Conservation (phyloP, 2,888 invertebrate species). For the Lasioglossum oenotherae region DNA sequence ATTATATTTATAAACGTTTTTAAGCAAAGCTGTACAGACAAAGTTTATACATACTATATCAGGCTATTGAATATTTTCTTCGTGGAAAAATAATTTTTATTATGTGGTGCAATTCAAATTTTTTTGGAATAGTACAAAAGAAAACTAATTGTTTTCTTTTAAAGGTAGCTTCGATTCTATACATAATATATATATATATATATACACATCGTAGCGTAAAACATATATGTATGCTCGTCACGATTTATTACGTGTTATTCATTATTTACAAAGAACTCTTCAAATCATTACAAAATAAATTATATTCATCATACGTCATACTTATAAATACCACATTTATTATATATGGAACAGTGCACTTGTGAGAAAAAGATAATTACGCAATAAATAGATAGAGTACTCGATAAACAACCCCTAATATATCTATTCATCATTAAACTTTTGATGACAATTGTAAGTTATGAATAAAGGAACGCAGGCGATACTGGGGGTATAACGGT, state of each 20-base stretch:
- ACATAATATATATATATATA: background rate
- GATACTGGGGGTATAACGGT: constrained; percentile 40
- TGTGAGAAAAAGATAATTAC: background rate
- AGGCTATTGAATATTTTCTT: background rate
- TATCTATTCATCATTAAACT: background rate
- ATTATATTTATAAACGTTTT: background rate
- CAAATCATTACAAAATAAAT: background rate
- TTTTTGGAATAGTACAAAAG: background rate
- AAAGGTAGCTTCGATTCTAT: background rate
- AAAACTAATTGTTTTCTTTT: background rate
- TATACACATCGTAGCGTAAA: background rate
- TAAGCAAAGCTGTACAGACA: background rate
- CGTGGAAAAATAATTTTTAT: background rate
- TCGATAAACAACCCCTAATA: background rate
- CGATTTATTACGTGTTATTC: background rate
- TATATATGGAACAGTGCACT: background rate
- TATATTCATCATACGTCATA: background rate
- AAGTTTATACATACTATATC: background rate
- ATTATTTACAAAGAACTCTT: background rate
- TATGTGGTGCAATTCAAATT: background rate
- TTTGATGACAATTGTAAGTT: background rate
- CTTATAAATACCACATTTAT: background rate
- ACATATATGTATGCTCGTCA: background rate
- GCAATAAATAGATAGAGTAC: background rate
- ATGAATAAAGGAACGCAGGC: background rate